Evolutionary conservation across 2,113 vertebrate species (phyloP).

Genomic region (Girardinichthys multiradiatus): DNA sequence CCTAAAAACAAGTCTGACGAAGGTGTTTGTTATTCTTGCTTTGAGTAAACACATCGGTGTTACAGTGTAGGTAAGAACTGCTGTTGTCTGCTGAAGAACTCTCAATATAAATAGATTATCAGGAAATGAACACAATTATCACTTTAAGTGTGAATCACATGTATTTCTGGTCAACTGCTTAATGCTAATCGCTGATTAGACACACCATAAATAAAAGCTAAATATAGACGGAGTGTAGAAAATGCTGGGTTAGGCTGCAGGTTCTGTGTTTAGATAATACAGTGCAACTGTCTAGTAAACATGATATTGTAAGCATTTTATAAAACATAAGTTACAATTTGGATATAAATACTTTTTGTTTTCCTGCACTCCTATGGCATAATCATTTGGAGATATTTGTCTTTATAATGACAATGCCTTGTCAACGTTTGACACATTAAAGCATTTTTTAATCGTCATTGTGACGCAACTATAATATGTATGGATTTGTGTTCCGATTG

Average conservation of each 20-base stretch:
- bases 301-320: too few species aligned
- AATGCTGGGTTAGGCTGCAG: background rate
- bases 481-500: too few species aligned
- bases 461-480: too few species aligned
- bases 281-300: background rate
- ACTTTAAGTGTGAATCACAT: background rate
- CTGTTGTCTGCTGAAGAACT: background rate
- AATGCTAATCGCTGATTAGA: background rate
- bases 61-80: background rate
- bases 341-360: too few species aligned
- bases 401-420: too few species aligned
- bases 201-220: background rate
- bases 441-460: too few species aligned
- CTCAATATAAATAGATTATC: background rate
- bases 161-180: background rate
- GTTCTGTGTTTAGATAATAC: background rate
- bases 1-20: constrained; percentile 1
- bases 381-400: too few species aligned
- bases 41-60: background rate
- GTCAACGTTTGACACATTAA: too few species aligned
- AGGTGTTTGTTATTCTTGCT: constrained; percentile 1
- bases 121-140: background rate
- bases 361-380: too few species aligned
- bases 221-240: background rate
- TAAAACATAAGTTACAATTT: too few species aligned